Evolutionary conservation across 2,888 invertebrate genomes (phyloP).

Genomic region (Polyommatus icarus): DNA sequence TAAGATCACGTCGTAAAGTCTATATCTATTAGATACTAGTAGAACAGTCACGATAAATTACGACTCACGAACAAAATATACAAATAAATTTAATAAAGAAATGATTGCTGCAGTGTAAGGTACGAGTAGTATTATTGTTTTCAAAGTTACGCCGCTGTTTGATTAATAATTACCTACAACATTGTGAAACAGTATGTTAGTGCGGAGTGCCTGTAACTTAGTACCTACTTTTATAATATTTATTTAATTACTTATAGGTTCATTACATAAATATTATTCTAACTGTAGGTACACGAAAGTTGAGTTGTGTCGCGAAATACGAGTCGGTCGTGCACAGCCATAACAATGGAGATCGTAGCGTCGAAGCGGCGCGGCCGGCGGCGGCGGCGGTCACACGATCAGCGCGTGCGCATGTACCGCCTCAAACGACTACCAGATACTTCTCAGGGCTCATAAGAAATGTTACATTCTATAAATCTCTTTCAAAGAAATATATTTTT

Average conservation of each 20-base stretch:
- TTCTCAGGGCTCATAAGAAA: conserved; percentile 32
- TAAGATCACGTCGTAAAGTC: not conserved
- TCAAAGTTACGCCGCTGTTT: not conserved
- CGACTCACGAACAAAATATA: not conserved
- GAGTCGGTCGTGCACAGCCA: conserved; percentile 6
- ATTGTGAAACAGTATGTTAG: not conserved
- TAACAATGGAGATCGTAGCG: conserved; percentile 29
- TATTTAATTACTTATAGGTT: not conserved
- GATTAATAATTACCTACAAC: not conserved
- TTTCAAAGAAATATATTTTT: too few relatives aligned
- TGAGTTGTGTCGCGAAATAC: conserved; percentile 12
- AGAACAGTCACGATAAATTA: too few relatives aligned
- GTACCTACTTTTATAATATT: not conserved
- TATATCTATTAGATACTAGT: not conserved
- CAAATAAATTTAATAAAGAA: not conserved
- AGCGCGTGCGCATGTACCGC: conserved; percentile 46
- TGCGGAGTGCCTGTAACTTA: not conserved
- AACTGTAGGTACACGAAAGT: not conserved
- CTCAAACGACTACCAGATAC: conserved; percentile 33
- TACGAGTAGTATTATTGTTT: not conserved
- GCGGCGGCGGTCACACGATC: conserved; percentile 38
- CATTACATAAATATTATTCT: too few relatives aligned
- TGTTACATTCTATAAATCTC: not conserved
- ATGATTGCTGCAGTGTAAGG: not conserved
- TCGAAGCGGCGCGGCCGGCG: conserved; percentile 16